phyloP scores from a whole-genome alignment of 1,140 invertebrate species.

The Calliopsis andreniformis region DNA sequence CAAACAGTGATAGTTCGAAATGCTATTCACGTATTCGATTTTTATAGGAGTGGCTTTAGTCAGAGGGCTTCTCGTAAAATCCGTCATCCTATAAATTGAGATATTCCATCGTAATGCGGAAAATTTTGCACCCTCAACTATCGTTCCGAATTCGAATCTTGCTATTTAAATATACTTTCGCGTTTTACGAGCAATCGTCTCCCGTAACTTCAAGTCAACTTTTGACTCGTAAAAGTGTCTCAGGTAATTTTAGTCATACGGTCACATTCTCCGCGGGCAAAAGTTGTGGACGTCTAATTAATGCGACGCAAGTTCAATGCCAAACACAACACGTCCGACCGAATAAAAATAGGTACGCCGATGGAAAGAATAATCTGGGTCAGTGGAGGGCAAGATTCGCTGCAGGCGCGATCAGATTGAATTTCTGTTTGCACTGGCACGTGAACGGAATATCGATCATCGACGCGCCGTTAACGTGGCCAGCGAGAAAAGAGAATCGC shows the following conservation, averaged over 20 bases:
- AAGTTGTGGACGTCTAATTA: slow-evolving; percentile 11
- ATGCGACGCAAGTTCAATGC: slow-evolving; percentile 57
- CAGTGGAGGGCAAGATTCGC: slow-evolving; percentile 39
- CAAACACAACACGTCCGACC: slow-evolving; percentile 15
- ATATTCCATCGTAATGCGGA: neutral
- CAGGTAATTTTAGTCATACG: neutral
- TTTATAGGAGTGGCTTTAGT: neutral
- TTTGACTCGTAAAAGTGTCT: neutral
- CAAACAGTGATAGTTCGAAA: neutral
- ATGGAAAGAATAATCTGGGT: slow-evolving; percentile 51
- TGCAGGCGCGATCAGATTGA: slow-evolving; percentile 50
- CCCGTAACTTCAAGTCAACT: neutral
- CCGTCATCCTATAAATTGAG: neutral
- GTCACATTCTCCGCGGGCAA: neutral
- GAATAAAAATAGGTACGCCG: slow-evolving; percentile 50
- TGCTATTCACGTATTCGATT: neutral
- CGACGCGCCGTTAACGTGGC: neutral
- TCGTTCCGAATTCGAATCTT: neutral
- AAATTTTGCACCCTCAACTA: neutral
- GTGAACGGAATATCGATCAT: slow-evolving; percentile 48
- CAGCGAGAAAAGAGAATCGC: neutral
- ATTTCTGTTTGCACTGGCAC: slow-evolving; percentile 52
- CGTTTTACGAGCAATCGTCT: neutral
- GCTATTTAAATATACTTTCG: slow-evolving; percentile 9
- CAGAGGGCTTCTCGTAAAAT: neutral